These are phyloP conservation scores for Cotesia typhae DNA, from an alignment of 1,140 invertebrate species.

Conservation along the genomic window DNA sequence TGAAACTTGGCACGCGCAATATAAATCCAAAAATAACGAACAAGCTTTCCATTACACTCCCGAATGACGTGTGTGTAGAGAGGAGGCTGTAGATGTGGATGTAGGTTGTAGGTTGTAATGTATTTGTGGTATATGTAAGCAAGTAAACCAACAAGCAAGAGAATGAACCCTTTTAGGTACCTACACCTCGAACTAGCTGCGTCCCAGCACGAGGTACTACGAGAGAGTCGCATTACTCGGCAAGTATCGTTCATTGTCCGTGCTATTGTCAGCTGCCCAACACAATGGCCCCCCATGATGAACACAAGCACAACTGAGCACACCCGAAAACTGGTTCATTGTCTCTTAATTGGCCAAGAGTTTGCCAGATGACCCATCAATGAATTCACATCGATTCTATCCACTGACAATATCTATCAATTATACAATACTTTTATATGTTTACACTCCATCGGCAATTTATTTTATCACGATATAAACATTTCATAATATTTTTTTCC, in stretches of 20 bases:
- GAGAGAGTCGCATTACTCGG: slow-evolving; percentile 25
- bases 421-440: neutral
- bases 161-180: slow-evolving; percentile 26
- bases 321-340: slow-evolving; percentile 33
- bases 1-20: slow-evolving; percentile 24
- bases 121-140: slow-evolving; percentile 6
- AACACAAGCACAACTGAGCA: slow-evolving; percentile 27
- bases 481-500: too few species aligned
- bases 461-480: too few species aligned
- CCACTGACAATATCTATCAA: too few species aligned
- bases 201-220: slow-evolving; percentile 15
- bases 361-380: slow-evolving; percentile 31
- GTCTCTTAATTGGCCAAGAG: slow-evolving; percentile 32
- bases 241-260: slow-evolving; percentile 31
- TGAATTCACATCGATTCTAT: slow-evolving; percentile 21
- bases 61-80: too few species aligned
- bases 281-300: slow-evolving; percentile 32
- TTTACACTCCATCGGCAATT: neutral
- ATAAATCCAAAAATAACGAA: slow-evolving; percentile 22
- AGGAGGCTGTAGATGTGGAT: too few species aligned
- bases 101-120: neutral
- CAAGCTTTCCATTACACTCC: neutral
- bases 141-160: slow-evolving; percentile 14
- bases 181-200: slow-evolving; percentile 20
- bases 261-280: slow-evolving; percentile 26